A percentile compares a stretch with the other conserved stretches of the same genome.
phyloP scores from a whole-genome alignment of 2,113 vertebrate species.

The Cryptoleucopteryx plumbea region DNA sequence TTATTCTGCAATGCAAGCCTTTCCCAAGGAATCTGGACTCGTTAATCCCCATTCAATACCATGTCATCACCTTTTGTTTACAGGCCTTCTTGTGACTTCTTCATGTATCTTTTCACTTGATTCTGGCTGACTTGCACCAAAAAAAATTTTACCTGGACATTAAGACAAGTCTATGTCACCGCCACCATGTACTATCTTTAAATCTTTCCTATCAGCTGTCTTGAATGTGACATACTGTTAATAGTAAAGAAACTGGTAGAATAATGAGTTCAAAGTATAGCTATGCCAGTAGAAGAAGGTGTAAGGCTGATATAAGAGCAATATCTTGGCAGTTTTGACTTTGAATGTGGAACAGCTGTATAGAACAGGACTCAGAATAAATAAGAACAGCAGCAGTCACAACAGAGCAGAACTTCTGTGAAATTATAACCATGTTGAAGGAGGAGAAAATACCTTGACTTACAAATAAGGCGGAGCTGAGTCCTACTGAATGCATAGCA shows the following conservation, averaged over 20 bases:
- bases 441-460: background rate
- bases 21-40: background rate
- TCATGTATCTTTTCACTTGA: background rate
- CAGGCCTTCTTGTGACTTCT: background rate
- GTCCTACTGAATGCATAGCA: background rate
- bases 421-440: background rate
- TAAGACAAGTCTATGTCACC: background rate
- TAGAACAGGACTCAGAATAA: background rate
- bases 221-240: background rate
- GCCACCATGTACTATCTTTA: background rate
- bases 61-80: background rate
- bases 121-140: background rate
- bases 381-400: background rate
- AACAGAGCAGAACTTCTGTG: background rate
- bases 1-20: background rate
- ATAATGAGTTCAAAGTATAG: background rate
- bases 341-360: background rate
- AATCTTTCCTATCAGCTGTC: background rate
- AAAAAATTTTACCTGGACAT: background rate
- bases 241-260: background rate
- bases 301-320: background rate
- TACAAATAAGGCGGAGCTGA: background rate
- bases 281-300: background rate
- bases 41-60: background rate
- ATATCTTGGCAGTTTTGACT: background rate